A percentile compares a stretch with the other conserved stretches of the same genome.
Conservation (phyloP, 37 sponge, comb jelly and placozoan species). For the Eunapius fragilis region DNA sequence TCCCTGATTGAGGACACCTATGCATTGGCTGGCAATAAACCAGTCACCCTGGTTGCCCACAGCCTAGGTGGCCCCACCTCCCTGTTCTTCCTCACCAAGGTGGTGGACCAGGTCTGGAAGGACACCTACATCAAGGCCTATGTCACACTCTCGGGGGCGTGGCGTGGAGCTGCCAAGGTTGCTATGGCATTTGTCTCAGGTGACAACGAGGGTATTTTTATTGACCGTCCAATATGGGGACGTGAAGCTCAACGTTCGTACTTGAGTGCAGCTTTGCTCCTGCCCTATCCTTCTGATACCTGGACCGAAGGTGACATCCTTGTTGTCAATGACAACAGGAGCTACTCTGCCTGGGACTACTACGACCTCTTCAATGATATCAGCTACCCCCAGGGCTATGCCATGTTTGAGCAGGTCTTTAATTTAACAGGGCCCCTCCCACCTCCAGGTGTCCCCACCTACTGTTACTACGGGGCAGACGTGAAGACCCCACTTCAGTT, state of each 20-base stretch:
- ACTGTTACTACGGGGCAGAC: constrained; percentile 81
- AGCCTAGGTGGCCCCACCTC: constrained; percentile 85
- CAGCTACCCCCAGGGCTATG: constrained; percentile 55
- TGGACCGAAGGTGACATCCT: constrained; percentile 59
- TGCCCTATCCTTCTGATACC: constrained; percentile 67
- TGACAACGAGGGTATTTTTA: constrained; percentile 68
- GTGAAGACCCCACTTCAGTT: constrained; percentile 63
- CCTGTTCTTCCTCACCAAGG: constrained; percentile 87
- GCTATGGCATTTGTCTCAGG: constrained; percentile 73
- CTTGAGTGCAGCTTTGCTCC: constrained; percentile 61
- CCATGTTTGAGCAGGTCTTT: constrained; percentile 55
- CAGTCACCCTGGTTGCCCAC: constrained; percentile 84
- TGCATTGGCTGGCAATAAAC: constrained; percentile 51
- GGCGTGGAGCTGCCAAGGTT: constrained; percentile 81
- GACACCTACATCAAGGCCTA: constrained; percentile 81
- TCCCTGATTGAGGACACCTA: constrained; percentile 88
- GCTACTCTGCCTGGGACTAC: constrained; percentile 84
- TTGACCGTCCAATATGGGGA: constrained; percentile 36
- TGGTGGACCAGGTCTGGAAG: constrained; percentile 87
- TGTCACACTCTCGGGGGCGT: constrained; percentile 86
- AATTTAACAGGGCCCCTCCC: constrained; percentile 44
- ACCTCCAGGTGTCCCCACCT: constrained; percentile 76
- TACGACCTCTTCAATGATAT: constrained; percentile 66
- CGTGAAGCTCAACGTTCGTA: constrained; percentile 53
- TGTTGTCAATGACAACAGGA: constrained; percentile 51